Conservation (phyloP, 2,113 vertebrate genomes). For the Phodopus roborovskii region DNA sequence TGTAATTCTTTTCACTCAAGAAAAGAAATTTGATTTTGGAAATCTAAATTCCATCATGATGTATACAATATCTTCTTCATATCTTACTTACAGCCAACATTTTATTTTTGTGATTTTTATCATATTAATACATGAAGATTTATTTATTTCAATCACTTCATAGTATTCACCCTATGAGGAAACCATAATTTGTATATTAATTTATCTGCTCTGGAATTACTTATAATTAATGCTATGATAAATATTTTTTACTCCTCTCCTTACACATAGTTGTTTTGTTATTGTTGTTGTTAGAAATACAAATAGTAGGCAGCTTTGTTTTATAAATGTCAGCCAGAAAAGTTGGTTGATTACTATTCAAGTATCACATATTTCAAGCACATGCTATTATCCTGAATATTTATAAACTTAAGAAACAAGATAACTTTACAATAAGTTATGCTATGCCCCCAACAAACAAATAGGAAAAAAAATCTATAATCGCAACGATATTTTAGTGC, state of each 20-base stretch:
- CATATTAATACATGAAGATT: neutral
- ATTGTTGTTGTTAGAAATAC: neutral
- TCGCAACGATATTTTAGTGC: neutral
- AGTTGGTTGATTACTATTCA: neutral
- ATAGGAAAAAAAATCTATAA: neutral
- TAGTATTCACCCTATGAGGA: neutral
- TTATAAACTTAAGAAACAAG: neutral
- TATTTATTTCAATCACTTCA: slow-evolving; percentile 23
- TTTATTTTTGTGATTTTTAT: slow-evolving; percentile 25
- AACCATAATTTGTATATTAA: neutral
- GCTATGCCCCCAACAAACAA: neutral
- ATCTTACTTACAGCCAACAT: slow-evolving; percentile 13
- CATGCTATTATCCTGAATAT: neutral
- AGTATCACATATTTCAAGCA: neutral
- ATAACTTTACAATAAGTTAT: slow-evolving; percentile 6
- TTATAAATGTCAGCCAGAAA: neutral
- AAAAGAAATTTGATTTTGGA: neutral
- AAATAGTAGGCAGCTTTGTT: neutral
- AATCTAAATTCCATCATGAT: neutral
- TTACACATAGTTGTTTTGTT: neutral
- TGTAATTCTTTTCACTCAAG: neutral
- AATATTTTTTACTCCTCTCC: neutral
- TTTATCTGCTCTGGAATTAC: slow-evolving; percentile 2
- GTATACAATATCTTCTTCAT: neutral
- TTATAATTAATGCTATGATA: slow-evolving; percentile 11